Evolutionary conservation across 1,140 invertebrate genomes (phyloP).

Genomic region (Rhagoletis zephyria): DNA sequence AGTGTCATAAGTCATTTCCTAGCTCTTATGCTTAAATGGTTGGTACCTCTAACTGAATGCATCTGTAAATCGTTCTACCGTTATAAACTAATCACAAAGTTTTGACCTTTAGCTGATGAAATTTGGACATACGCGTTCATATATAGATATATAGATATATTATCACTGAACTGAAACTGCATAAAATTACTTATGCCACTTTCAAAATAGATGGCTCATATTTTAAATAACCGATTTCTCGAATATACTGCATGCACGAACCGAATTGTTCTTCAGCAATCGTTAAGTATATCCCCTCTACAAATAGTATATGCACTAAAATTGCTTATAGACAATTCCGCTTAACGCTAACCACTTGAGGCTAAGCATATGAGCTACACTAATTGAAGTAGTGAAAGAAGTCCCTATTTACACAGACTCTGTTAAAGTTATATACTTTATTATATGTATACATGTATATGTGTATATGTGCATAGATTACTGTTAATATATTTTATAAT

Average conservation of each 20-base stretch:
- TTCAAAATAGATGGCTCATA: not conserved
- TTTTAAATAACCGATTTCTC: not conserved
- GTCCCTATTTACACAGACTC: slow-evolving; percentile 11
- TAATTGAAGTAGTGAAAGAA: not conserved
- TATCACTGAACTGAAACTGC: no score
- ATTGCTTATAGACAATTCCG: not conserved
- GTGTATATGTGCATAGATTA: not conserved
- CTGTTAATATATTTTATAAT: not conserved
- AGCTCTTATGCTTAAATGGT: no score
- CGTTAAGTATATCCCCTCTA: not conserved
- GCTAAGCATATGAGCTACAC: not conserved
- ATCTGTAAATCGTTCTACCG: no score
- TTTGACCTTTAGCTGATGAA: no score
- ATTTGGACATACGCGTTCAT: no score
- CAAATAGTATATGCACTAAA: not conserved
- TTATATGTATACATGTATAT: slow-evolving; percentile 10
- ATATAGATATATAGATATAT: no score
- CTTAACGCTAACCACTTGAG: not conserved
- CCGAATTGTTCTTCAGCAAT: not conserved
- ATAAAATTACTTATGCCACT: no score
- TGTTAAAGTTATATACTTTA: slow-evolving; percentile 3
- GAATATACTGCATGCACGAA: slow-evolving; percentile 21
- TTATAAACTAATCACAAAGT: no score
- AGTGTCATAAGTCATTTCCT: no score
- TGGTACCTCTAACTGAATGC: no score